phyloP scores from a whole-genome alignment of 2,797 vertebrate genomes.

The Argentina silus region DNA sequence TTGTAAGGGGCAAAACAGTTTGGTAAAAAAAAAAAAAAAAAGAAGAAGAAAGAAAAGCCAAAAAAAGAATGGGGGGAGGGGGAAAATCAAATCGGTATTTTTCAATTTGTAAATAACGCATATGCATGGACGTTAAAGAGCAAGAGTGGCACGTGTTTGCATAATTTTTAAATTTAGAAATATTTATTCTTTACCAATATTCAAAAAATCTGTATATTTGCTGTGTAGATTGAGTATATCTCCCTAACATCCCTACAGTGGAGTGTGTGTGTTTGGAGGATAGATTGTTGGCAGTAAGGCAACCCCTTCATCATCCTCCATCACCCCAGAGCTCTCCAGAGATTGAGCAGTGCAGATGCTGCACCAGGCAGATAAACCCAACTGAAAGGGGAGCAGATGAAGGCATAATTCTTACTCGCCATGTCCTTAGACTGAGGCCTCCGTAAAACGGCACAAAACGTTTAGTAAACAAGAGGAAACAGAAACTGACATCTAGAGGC shows the following conservation, averaged over 20 bases:
- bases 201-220: slow-evolving; percentile 86
- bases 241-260: slow-evolving; percentile 59
- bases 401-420: slow-evolving; percentile 48
- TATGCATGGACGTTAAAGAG: slow-evolving; percentile 96
- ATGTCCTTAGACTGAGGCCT: slow-evolving; percentile 52
- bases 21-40: slow-evolving; percentile 76
- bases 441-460: slow-evolving; percentile 48
- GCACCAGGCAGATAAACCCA: slow-evolving; percentile 53
- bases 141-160: slow-evolving; percentile 99
- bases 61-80: slow-evolving; percentile 66
- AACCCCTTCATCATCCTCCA: slow-evolving; percentile 45
- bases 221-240: slow-evolving; percentile 85
- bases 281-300: slow-evolving; percentile 64
- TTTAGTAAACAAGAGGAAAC: slow-evolving; percentile 36
- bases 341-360: slow-evolving; percentile 53
- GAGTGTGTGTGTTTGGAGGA: slow-evolving; percentile 53
- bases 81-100: slow-evolving; percentile 91
- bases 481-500: slow-evolving; percentile 43
- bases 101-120: slow-evolving; percentile 99
- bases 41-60: slow-evolving; percentile 60
- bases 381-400: slow-evolving; percentile 43
- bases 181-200: slow-evolving; percentile 99
- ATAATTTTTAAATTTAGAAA: slow-evolving; percentile 96
- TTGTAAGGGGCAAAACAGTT: slow-evolving; percentile 84
- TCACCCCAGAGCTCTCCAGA: slow-evolving; percentile 53